A percentile compares a stretch with the other conserved stretches of the same genome.
Evolutionary conservation across 2,797 vertebrate species (phyloP).

Genomic region (Psittacula echo): DNA sequence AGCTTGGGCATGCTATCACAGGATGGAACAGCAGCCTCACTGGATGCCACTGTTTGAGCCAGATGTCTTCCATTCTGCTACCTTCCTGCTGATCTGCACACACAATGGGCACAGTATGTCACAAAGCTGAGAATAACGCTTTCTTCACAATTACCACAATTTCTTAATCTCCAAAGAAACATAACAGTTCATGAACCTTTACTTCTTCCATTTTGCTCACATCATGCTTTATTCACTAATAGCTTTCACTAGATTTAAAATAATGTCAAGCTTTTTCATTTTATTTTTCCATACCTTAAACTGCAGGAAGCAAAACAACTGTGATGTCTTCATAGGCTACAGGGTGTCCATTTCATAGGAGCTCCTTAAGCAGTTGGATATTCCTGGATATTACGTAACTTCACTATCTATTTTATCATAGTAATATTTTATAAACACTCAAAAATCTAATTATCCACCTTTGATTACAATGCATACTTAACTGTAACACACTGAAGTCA

Average conservation of each 20-base stretch:
- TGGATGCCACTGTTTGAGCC: neutral
- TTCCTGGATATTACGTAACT: neutral
- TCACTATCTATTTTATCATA: neutral
- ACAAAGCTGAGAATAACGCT: neutral
- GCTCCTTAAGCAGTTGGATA: neutral
- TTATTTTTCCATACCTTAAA: neutral
- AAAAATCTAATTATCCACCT: neutral
- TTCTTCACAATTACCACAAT: neutral
- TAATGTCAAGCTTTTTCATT: neutral
- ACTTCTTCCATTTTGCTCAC: neutral
- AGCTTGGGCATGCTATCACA: neutral
- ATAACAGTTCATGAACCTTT: neutral
- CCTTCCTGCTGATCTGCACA: neutral
- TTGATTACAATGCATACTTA: neutral
- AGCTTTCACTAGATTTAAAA: neutral
- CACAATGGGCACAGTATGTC: accelerated
- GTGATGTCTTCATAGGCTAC: neutral
- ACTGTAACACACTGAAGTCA: neutral
- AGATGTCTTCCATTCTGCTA: neutral
- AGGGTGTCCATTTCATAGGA: neutral
- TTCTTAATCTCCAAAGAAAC: neutral
- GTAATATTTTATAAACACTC: neutral
- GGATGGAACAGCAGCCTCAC: neutral
- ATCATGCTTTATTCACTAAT: neutral
- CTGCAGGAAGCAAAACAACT: neutral